A percentile compares a stretch with the other conserved stretches of the same genome.
phyloP scores from a whole-genome alignment of 2,888 invertebrate genomes.

The Acleris cristana region DNA sequence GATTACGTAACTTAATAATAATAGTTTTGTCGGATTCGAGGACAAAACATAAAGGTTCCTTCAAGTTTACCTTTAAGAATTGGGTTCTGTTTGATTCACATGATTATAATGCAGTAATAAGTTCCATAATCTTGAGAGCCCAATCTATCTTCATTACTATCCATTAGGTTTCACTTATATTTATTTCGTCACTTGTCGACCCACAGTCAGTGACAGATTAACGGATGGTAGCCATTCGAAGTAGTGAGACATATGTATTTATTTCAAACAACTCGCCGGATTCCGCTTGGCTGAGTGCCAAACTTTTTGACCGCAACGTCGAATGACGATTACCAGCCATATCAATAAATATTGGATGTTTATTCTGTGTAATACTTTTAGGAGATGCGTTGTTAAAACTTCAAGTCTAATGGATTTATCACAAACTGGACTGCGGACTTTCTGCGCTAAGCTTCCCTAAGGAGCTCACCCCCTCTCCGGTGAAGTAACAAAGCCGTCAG shows the following conservation, averaged over 20 bases:
- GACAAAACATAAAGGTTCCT: too few species aligned
- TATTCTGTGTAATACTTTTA: conserved; percentile 14
- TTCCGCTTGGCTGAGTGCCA: conserved; percentile 20
- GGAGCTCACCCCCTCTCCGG: too few species aligned
- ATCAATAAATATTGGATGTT: conserved; percentile 28
- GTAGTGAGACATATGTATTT: conserved; percentile 30
- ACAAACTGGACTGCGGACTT: background rate
- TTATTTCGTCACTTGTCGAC: conserved; percentile 22
- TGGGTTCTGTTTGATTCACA: too few species aligned
- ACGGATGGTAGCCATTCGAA: conserved; percentile 23
- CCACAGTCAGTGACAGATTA: conserved; percentile 18
- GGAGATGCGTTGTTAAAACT: conserved; percentile 5
- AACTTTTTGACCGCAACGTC: conserved; percentile 23
- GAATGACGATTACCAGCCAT: conserved; percentile 22
- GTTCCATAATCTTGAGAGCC: background rate
- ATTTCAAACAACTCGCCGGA: conserved; percentile 33
- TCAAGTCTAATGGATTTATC: background rate
- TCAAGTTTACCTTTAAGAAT: too few species aligned
- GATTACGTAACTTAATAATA: too few species aligned
- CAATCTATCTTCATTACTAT: conserved; percentile 21
- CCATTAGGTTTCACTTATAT: conserved; percentile 27
- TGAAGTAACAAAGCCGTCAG: too few species aligned
- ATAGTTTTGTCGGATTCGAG: too few species aligned
- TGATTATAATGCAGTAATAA: too few species aligned
- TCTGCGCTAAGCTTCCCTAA: too few species aligned